Evolutionary conservation across 2,888 invertebrate genomes (phyloP), one percentile per base, ranked within the genome.

Genomic region (Macroteleia sp.): DNA sequence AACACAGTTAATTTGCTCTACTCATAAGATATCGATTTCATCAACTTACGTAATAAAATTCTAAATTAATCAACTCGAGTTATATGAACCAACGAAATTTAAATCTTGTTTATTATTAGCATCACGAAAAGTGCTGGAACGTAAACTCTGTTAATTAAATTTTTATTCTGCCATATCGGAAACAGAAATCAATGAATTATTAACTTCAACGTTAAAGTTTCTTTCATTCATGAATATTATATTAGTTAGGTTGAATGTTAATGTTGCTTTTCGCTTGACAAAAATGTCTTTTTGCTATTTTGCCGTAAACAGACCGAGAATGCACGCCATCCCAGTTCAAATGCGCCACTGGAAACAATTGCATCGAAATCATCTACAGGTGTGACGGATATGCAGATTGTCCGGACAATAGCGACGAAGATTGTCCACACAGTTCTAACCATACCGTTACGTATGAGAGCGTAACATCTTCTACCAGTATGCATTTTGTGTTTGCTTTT

Each of bases 361-460:
- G 93, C 89, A 92, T 93, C 87, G 90, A 91, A 83, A 86, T 86
- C 66, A 81, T 88, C 86, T 92, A 92, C 85, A 89, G 91, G 81
- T 94, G 94, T 88, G 93, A 94, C 89, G 92, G 92, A 79, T 88
- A 88, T 78, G 86, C 89, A 75, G 93, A 94, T 88, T 94, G 94
- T 88, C 87, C 91, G 44, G 94, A 94, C 89, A 87, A 88, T 73
- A 92, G 92, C 84, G 93, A 93, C 83, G 93, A 94, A 88, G 87
- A 88, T 73, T 88, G 90, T 84, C 81, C 80, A 44, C 46, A 70
- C 48, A 76, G n/a, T n/a, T n/a, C 83, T 80, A 89, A 87, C 80
- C 85, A 86, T 85, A 89, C 86, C 69, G 83, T 83, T 83, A 86
- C 86, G 81, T 83, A 86, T 83, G 66, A 69, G 66, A 83, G 67